phyloP scores from a whole-genome alignment of 2,888 invertebrate genomes.

The Nemotelus pantherinus region DNA sequence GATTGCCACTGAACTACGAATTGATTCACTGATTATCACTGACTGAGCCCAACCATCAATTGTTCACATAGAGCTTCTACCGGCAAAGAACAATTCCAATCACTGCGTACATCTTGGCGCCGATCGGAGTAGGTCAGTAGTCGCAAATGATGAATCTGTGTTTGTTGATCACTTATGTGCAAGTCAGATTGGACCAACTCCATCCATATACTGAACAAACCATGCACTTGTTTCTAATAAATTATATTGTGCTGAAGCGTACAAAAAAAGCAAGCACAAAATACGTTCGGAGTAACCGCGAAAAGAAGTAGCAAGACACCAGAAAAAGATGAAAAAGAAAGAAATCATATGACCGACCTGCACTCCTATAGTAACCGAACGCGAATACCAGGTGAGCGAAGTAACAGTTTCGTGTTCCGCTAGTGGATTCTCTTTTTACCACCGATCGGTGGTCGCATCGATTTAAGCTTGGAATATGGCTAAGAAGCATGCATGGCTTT shows the following conservation, averaged over 20 bases:
- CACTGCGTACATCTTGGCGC: background rate
- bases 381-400: constrained; percentile 58
- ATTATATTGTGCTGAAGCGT: constrained; percentile 20
- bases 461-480: background rate
- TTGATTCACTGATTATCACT: background rate
- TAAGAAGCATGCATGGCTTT: background rate
- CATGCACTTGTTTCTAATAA: constrained; percentile 8
- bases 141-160: constrained; percentile 5
- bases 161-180: constrained; percentile 8
- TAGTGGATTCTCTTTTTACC: constrained; percentile 43
- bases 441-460: constrained; percentile 28
- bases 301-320: background rate
- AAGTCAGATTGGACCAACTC: background rate
- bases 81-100: background rate
- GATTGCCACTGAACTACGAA: no score
- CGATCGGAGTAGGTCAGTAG: constrained; percentile 38
- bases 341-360: constrained; percentile 57
- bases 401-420: constrained; percentile 49
- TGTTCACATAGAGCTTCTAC: background rate
- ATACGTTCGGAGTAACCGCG: background rate
- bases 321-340: constrained; percentile 10
- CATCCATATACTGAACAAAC: background rate
- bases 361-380: constrained; percentile 63
- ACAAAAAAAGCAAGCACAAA: constrained; percentile 4
- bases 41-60: background rate